phyloP scores from a whole-genome alignment of 2,797 vertebrate species.

The Leptoclinus maculatus region DNA sequence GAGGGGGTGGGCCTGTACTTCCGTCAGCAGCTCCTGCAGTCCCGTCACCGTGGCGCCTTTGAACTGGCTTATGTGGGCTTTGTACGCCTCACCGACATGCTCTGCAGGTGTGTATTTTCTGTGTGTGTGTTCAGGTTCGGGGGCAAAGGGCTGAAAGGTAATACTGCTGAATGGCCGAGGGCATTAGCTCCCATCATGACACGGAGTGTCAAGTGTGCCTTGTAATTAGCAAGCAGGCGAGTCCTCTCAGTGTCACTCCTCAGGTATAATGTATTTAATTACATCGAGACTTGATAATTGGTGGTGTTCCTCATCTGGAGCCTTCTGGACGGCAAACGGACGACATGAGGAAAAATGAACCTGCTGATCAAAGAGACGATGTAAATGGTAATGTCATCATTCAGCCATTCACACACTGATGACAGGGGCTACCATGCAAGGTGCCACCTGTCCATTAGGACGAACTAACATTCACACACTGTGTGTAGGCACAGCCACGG shows the following conservation, averaged over 20 bases:
- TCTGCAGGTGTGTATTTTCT: constrained; percentile 88
- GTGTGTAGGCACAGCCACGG: no score
- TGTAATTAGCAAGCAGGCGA: constrained; percentile 35
- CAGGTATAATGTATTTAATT: constrained; percentile 40
- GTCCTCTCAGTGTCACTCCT: constrained; percentile 31
- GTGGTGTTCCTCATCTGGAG: constrained; percentile 34
- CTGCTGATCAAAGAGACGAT: no score
- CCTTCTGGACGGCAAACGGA: not conserved
- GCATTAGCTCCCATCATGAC: constrained; percentile 34
- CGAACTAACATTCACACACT: no score
- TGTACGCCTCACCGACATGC: constrained; percentile 92
- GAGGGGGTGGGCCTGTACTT: constrained; percentile 94
- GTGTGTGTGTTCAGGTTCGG: constrained; percentile 32
- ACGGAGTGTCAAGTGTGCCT: constrained; percentile 30
- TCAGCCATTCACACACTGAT: no score
- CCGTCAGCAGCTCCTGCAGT: constrained; percentile 95
- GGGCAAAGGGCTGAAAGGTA: constrained; percentile 50
- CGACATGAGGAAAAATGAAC: no score
- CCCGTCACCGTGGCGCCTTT: constrained; percentile 96
- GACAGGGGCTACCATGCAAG: no score
- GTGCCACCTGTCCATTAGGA: no score
- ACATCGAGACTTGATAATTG: constrained; percentile 24
- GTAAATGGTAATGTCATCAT: no score
- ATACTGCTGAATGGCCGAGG: constrained; percentile 42
- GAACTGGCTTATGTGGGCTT: constrained; percentile 98